A percentile compares a stretch with the other conserved stretches of the same genome.
phyloP scores from a whole-genome alignment of 2,113 vertebrate genomes.

The Clarias gariepinus region DNA sequence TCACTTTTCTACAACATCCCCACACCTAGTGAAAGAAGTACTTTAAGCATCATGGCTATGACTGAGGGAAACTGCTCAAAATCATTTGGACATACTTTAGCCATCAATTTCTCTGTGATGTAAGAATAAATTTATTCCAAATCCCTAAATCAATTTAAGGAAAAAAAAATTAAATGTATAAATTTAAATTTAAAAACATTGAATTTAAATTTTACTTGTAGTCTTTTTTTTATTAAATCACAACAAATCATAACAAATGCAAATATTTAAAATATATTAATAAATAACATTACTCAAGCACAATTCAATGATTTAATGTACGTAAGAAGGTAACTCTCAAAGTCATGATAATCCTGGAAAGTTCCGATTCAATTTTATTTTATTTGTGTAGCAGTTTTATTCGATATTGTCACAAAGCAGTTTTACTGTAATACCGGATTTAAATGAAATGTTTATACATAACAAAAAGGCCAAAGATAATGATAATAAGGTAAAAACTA shows the following conservation, averaged over 20 bases:
- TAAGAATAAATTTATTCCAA: conserved; percentile 4
- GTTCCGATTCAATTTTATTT: no score
- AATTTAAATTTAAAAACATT: no score
- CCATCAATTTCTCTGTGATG: not conserved
- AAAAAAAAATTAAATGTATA: no score
- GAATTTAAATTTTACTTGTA: no score
- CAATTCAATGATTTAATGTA: not conserved
- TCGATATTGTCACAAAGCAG: no score
- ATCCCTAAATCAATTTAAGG: not conserved
- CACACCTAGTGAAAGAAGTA: conserved; percentile 40
- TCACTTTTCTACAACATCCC: conserved; percentile 66
- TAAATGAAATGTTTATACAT: no score
- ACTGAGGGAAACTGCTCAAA: conserved; percentile 40
- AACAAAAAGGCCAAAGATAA: no score
- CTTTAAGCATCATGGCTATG: conserved; percentile 43
- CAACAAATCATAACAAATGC: not conserved
- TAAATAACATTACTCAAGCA: not conserved
- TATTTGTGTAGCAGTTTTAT: no score
- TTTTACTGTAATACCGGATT: no score
- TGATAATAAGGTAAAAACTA: no score
- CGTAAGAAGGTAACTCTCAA: no score
- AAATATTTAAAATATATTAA: not conserved
- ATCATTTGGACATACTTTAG: conserved; percentile 12
- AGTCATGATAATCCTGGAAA: no score
- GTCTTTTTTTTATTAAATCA: not conserved